These are phyloP conservation scores for Ornithoptera alexandrae DNA, from an alignment of 2,888 invertebrate species.

Conservation along the genomic window DNA sequence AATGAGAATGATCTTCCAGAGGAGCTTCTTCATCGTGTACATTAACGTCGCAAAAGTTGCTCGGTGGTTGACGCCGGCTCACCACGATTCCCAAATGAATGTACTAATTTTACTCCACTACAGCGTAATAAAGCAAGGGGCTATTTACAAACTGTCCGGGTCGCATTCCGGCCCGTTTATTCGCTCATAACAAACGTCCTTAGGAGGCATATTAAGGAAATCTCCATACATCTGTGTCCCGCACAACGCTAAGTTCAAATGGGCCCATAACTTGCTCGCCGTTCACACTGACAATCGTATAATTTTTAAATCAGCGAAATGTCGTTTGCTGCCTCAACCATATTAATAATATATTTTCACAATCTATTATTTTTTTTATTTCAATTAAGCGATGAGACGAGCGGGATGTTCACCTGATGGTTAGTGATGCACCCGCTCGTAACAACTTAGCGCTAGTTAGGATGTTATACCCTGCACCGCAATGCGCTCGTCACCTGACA, in stretches of 20 bases:
- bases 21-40: too few species aligned
- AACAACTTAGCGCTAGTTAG: too few species aligned
- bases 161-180: slow-evolving; percentile 14
- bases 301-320: slow-evolving; percentile 47
- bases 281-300: slow-evolving; percentile 37
- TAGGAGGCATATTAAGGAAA: slow-evolving; percentile 28
- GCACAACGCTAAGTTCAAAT: slow-evolving; percentile 26
- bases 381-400: too few species aligned
- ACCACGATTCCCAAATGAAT: not conserved
- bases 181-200: slow-evolving; percentile 21
- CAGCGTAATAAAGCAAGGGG: slow-evolving; percentile 16
- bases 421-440: too few species aligned
- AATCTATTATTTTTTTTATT: not conserved
- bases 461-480: too few species aligned
- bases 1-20: too few species aligned
- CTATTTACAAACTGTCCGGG: slow-evolving; percentile 19
- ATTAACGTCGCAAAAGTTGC: too few species aligned
- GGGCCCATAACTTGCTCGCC: slow-evolving; percentile 30
- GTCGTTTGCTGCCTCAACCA: slow-evolving; percentile 2
- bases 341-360: not conserved
- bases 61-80: not conserved
- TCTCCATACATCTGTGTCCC: slow-evolving; percentile 36
- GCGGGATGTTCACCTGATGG: too few species aligned
- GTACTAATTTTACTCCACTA: slow-evolving; percentile 3
- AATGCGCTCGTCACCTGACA: too few species aligned